Evolutionary conservation across 2,888 invertebrate species (phyloP).

Genomic region (Scaptomyza reducta): DNA sequence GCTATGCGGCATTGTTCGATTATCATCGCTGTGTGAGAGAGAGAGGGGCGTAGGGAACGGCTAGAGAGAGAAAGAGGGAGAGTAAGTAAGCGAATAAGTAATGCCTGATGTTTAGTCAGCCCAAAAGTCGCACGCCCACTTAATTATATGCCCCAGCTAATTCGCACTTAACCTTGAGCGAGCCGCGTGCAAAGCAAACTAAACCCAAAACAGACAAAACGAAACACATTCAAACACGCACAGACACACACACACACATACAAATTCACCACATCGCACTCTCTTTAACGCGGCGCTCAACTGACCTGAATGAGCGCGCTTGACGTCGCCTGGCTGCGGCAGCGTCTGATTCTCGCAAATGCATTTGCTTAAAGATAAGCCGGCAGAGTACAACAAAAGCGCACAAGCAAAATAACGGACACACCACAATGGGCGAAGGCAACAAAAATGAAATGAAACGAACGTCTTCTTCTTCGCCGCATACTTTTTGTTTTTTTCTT

Average conservation of each 20-base stretch:
- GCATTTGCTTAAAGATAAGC: slow-evolving; percentile 50
- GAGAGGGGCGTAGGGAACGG: not conserved
- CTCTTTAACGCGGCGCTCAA: slow-evolving; percentile 1
- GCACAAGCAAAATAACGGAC: slow-evolving; percentile 1
- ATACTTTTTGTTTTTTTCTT: no score
- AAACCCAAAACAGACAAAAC: slow-evolving; percentile 2
- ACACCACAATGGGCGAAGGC: slow-evolving; percentile 11
- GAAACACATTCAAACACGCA: not conserved
- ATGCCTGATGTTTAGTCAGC: slow-evolving; percentile 25
- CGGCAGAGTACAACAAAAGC: slow-evolving; percentile 14
- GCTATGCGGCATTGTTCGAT: slow-evolving; percentile 63
- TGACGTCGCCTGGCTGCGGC: slow-evolving; percentile 4
- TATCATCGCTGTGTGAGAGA: slow-evolving; percentile 51
- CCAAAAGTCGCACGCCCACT: slow-evolving; percentile 67
- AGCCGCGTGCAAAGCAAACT: slow-evolving; percentile 21
- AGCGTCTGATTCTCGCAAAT: slow-evolving; percentile 23
- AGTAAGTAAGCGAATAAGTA: not conserved
- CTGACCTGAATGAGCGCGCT: slow-evolving; percentile 42
- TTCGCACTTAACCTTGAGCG: slow-evolving; percentile 63
- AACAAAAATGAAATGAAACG: not conserved
- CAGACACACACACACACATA: not conserved
- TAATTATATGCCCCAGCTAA: slow-evolving; percentile 71
- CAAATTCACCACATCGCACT: not conserved
- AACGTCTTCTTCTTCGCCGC: slow-evolving; percentile 14
- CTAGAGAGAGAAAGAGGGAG: not conserved